These are phyloP conservation scores for Erebia ligea DNA, from an alignment of 2,888 invertebrate genomes.

Conservation along the genomic window DNA sequence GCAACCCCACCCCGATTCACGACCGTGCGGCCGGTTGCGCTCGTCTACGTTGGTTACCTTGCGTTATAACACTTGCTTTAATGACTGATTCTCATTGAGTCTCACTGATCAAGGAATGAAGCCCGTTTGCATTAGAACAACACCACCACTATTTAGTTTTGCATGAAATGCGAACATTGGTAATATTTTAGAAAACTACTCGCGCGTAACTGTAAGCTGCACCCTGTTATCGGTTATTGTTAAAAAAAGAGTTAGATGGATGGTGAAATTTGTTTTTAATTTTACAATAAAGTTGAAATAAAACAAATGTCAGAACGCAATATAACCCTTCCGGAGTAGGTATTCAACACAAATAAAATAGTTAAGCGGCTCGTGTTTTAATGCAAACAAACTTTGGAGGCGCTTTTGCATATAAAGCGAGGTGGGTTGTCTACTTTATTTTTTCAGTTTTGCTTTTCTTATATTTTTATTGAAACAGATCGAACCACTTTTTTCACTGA, in stretches of 20 bases:
- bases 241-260: conserved; percentile 61
- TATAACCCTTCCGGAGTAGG: conserved; percentile 79
- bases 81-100: conserved; percentile 52
- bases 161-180: conserved; percentile 37
- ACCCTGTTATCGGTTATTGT: conserved; percentile 54
- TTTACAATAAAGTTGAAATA: conserved; percentile 45
- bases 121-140: conserved; percentile 83
- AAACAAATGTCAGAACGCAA: conserved; percentile 82
- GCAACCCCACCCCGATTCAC: conserved; percentile 81
- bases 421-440: conserved; percentile 82
- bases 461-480: conserved; percentile 58
- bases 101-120: conserved; percentile 59
- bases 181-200: conserved; percentile 37
- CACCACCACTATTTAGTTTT: conserved; percentile 60
- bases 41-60: conserved; percentile 81
- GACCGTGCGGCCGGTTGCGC: conserved; percentile 74
- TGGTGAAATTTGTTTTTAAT: conserved; percentile 48
- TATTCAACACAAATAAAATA: conserved; percentile 80
- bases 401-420: conserved; percentile 84
- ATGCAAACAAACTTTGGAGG: conserved; percentile 84
- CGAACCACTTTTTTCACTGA: conserved; percentile 44
- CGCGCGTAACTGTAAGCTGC: conserved; percentile 57
- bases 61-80: conserved; percentile 78
- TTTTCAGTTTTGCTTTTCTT: conserved; percentile 81
- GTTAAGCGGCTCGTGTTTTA: conserved; percentile 84